These are phyloP conservation scores for Channa maculata DNA, from an alignment of 2,113 vertebrate species.

Conservation along the genomic window DNA sequence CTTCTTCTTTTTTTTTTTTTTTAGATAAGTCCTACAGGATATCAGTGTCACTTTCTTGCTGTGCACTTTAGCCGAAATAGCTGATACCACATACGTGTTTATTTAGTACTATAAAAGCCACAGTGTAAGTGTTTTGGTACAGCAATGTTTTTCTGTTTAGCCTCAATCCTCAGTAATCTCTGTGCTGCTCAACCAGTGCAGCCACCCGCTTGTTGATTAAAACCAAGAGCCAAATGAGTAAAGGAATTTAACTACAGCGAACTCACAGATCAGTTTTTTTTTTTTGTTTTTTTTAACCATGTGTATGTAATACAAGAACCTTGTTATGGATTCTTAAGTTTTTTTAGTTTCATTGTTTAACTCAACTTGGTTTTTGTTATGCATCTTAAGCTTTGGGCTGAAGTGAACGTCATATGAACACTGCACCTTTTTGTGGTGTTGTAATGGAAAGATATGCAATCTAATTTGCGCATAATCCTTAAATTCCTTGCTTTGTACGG, in stretches of 20 bases:
- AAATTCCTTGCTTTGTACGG: constrained; percentile 6
- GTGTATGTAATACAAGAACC: constrained; percentile 3
- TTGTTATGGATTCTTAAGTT: constrained; percentile 13
- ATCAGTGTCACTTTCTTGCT: not conserved
- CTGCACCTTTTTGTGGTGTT: constrained; percentile 34
- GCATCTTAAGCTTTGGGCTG: constrained; percentile 29
- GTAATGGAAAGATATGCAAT: constrained; percentile 69
- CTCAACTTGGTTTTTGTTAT: constrained; percentile 34
- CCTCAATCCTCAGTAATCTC: not conserved
- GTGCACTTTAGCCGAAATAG: not conserved
- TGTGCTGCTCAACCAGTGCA: not conserved
- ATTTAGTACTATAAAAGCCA: constrained; percentile 5
- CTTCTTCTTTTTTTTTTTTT: not conserved
- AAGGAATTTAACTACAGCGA: constrained; percentile 1
- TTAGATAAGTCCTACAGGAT: no score
- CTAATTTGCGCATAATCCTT: constrained; percentile 42
- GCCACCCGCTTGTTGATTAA: not conserved
- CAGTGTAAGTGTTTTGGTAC: constrained; percentile 12
- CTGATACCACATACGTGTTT: constrained; percentile 1
- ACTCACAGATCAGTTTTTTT: not conserved
- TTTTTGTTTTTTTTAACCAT: not conserved
- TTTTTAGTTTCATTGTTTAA: not conserved
- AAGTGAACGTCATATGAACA: constrained; percentile 27
- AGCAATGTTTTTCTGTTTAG: constrained; percentile 3
- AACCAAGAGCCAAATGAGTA: not conserved